Percentiles rank a stretch among this genome's conserved stretches.
phyloP scores from a whole-genome alignment of 2,797 vertebrate species.

The Merluccius polli region DNA sequence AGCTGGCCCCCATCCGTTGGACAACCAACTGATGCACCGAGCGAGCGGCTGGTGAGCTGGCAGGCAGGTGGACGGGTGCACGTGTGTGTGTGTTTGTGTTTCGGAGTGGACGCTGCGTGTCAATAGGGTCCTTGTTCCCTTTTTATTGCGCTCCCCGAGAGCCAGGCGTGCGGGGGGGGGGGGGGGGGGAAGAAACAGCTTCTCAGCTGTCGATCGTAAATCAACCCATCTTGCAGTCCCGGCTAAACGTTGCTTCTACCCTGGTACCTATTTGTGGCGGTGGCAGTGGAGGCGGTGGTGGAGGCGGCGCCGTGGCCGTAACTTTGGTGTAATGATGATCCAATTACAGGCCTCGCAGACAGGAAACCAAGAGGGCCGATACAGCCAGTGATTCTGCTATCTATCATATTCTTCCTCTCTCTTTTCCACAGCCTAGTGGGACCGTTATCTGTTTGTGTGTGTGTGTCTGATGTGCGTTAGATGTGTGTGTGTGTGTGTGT shows the following conservation, averaged over 20 bases:
- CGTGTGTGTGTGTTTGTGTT: constrained; percentile 56
- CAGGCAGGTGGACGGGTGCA: neutral
- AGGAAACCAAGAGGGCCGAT: constrained; percentile 39
- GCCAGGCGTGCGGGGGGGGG: constrained; percentile 28
- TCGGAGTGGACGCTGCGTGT: constrained; percentile 52
- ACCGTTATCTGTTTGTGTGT: neutral
- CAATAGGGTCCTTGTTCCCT: constrained; percentile 56
- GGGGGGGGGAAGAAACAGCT: constrained; percentile 44
- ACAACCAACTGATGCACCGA: too few relatives aligned
- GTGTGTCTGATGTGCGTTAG: neutral
- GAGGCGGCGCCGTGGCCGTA: constrained; percentile 34
- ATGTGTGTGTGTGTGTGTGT: neutral
- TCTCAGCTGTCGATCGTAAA: constrained; percentile 62
- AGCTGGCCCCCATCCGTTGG: neutral
- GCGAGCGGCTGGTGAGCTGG: too few relatives aligned
- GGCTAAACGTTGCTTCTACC: constrained; percentile 62
- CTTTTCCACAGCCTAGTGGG: too few relatives aligned
- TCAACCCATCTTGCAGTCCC: constrained; percentile 46
- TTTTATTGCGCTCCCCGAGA: constrained; percentile 66
- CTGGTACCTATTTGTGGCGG: constrained; percentile 38
- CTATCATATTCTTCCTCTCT: constrained; percentile 48
- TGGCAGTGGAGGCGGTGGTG: too few relatives aligned
- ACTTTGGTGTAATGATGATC: constrained; percentile 65
- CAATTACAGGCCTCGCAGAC: constrained; percentile 62
- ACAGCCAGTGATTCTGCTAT: constrained; percentile 38